Percentiles rank a stretch among this genome's conserved stretches.
These are phyloP conservation scores for Takifugu ocellatus DNA, from an alignment of 2,797 vertebrate genomes.

Conservation along the genomic window DNA sequence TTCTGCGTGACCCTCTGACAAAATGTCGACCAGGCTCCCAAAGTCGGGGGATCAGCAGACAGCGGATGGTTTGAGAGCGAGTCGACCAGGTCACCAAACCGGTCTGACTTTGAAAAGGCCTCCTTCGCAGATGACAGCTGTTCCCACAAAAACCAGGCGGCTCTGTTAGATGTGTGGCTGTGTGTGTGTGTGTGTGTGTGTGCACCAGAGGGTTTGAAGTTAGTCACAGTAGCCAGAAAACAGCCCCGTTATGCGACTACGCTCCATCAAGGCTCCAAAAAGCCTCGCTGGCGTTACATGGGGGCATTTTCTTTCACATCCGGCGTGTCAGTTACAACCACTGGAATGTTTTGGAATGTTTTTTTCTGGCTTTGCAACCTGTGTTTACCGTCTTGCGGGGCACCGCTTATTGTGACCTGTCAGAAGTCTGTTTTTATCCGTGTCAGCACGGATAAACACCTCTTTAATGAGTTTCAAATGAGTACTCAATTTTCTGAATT, in stretches of 20 bases:
- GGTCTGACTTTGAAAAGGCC: slow-evolving; percentile 17
- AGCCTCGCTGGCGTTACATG: slow-evolving; percentile 32
- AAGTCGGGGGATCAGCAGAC: slow-evolving; percentile 49
- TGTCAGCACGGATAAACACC: slow-evolving; percentile 31
- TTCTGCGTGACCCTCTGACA: slow-evolving; percentile 19
- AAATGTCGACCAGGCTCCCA: slow-evolving; percentile 39
- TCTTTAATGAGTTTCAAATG: slow-evolving; percentile 18
- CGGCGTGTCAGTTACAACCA: slow-evolving; percentile 43
- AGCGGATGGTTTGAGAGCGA: slow-evolving; percentile 9
- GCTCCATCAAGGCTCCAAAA: slow-evolving; percentile 14
- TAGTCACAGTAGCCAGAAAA: slow-evolving; percentile 10
- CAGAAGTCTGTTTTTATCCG: slow-evolving; percentile 39
- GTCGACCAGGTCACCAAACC: slow-evolving; percentile 29
- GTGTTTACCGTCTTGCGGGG: slow-evolving; percentile 38
- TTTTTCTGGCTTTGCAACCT: slow-evolving; percentile 31
- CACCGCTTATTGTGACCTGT: slow-evolving; percentile 48
- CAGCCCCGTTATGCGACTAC: slow-evolving; percentile 4
- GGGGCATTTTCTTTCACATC: slow-evolving; percentile 48
- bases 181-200: too few relatives aligned
- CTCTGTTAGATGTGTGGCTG: background rate
- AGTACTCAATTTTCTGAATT: too few relatives aligned
- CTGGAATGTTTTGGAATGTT: slow-evolving; percentile 53
- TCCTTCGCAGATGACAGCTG: slow-evolving; percentile 26
- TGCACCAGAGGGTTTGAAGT: background rate
- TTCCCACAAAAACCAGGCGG: slow-evolving; percentile 47